These are phyloP conservation scores for Drymodes brunneopygia DNA, from an alignment of 2,113 vertebrate species.

Conservation along the genomic window DNA sequence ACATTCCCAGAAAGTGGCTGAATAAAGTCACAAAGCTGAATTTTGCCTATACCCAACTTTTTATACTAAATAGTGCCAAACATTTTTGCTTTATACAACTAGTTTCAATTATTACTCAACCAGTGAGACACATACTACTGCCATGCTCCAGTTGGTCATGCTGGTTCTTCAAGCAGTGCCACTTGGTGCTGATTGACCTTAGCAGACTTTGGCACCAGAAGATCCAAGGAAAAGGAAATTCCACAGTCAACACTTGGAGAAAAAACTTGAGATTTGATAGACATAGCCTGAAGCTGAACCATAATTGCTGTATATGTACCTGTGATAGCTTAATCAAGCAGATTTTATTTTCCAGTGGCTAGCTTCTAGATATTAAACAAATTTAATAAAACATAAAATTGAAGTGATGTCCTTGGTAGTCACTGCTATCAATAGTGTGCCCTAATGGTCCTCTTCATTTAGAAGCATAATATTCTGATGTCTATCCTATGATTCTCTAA, in stretches of 20 bases:
- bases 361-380: not conserved
- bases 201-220: not conserved
- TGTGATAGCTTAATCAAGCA: not conserved
- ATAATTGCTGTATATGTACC: not conserved
- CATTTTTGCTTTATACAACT: not conserved
- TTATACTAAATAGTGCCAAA: not conserved
- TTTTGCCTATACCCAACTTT: not conserved
- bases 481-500: not conserved
- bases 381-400: not conserved
- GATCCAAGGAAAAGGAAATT: not conserved
- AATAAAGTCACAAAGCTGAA: not conserved
- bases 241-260: not conserved
- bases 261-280: not conserved
- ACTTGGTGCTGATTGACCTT: not conserved
- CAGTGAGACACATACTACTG: not conserved
- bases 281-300: not conserved
- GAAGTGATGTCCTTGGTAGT: not conserved
- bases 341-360: not conserved
- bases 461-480: not conserved
- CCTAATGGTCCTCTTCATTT: not conserved
- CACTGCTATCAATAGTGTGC: not conserved
- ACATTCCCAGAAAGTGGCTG: not conserved
- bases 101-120: not conserved
- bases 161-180: not conserved
- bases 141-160: not conserved